These are phyloP conservation scores for Apogon talboti DNA, from an alignment of 2,797 vertebrate species.

Conservation along the genomic window DNA sequence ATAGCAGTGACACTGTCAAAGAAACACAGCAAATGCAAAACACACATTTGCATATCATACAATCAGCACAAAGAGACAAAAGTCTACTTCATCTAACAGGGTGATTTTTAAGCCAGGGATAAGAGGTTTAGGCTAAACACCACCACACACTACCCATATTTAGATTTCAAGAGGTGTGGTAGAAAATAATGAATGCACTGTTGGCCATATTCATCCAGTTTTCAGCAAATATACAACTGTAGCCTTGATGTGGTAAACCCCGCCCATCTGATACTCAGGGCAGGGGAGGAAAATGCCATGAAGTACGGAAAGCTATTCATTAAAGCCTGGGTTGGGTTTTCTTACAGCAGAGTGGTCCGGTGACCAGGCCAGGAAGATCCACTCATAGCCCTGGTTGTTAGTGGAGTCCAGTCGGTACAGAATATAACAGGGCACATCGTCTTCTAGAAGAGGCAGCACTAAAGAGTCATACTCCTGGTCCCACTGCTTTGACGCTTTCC, in stretches of 20 bases:
- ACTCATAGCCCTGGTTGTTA: slow-evolving; percentile 96
- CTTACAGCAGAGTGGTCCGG: slow-evolving; percentile 93
- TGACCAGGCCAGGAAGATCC: slow-evolving; percentile 97
- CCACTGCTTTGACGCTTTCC: slow-evolving; percentile 87
- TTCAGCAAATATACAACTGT: slow-evolving; percentile 16
- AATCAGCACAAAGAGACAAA: slow-evolving; percentile 2
- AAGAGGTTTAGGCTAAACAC: slow-evolving; percentile 15
- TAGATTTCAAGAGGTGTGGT: slow-evolving; percentile 41
- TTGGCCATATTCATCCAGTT: slow-evolving; percentile 11
- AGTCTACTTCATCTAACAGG: slow-evolving; percentile 3
- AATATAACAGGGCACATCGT: slow-evolving; percentile 92
- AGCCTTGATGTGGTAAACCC: slow-evolving; percentile 62
- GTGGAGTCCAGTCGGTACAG: slow-evolving; percentile 94
- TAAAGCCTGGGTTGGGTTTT: slow-evolving; percentile 35
- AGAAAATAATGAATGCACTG: slow-evolving; percentile 25
- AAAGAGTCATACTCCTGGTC: slow-evolving; percentile 93
- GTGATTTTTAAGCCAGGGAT: slow-evolving; percentile 4
- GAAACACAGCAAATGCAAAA: slow-evolving; percentile 9
- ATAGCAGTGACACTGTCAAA: slow-evolving; percentile 1
- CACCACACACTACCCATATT: slow-evolving; percentile 25
- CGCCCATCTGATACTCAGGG: slow-evolving; percentile 51
- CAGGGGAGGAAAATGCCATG: slow-evolving; percentile 40
- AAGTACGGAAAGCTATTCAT: slow-evolving; percentile 51
- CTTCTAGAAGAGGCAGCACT: slow-evolving; percentile 91
- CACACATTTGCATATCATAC: slow-evolving; percentile 14